phyloP scores from a whole-genome alignment of 2,888 invertebrate genomes.

The Priocnemis perturbator region DNA sequence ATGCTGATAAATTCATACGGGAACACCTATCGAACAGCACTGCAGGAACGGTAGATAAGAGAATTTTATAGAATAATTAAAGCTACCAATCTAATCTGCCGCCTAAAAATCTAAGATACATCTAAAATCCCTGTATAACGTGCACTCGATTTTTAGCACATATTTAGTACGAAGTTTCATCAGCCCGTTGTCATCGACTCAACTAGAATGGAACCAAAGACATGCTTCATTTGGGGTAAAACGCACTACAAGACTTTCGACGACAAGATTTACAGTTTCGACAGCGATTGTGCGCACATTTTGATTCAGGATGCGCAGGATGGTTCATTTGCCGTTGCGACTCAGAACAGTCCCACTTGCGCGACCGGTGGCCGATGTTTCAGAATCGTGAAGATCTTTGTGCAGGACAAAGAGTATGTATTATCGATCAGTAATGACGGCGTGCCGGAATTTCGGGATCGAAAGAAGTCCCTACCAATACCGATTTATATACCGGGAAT shows the following conservation, averaged over 20 bases:
- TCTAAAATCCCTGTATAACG: not conserved
- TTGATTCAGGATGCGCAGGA: constrained; percentile 83
- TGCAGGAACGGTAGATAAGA: no score
- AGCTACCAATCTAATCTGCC: no score
- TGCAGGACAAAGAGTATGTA: constrained; percentile 84
- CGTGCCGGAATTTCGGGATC: constrained; percentile 48
- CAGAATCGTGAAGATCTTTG: constrained; percentile 79
- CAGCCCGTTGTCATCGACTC: constrained; percentile 43
- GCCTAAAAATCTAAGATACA: not conserved
- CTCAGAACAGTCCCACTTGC: constrained; percentile 78
- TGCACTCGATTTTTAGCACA: constrained; percentile 16
- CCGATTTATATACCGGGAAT: constrained; percentile 86
- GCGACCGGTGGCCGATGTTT: constrained; percentile 75
- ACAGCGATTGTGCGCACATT: constrained; percentile 86
- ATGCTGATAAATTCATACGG: no score
- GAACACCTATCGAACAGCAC: no score
- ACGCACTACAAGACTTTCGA: constrained; percentile 91
- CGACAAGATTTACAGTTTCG: constrained; percentile 85
- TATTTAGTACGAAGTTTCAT: constrained; percentile 7
- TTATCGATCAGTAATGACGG: constrained; percentile 67
- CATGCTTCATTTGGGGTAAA: constrained; percentile 89
- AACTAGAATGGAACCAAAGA: constrained; percentile 79
- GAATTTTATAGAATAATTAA: no score
- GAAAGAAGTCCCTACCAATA: constrained; percentile 78
- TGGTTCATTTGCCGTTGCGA: constrained; percentile 83